Base-by-base conservation (phyloP, 2,888 invertebrate genomes). In the Lepidochrysops patricia region DNA sequence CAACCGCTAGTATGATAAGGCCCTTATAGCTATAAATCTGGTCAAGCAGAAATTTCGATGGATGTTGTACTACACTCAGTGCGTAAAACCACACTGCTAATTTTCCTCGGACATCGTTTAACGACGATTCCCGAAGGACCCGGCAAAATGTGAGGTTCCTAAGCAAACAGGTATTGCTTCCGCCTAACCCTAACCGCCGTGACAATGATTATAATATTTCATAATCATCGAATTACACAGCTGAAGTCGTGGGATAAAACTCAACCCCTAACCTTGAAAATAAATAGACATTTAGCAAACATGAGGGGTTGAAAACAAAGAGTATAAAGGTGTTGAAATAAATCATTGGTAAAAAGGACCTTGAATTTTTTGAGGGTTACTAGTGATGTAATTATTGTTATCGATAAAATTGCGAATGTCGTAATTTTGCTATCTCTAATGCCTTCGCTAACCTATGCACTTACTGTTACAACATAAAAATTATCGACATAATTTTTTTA, bases 261-360 rank as follows among this genome's bases (percentile, higher is more conserved):
- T 57, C 56, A 61, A 29, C 58, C 62, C 67, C 62, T 69, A 73
- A 75, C 74, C 77, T 75, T 74, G 76, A 70, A 72, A 73, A 69
- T 64, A 74, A 77, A 73, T 72, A 74, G 69, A 66, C 69, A 72
- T 77, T 79, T 76, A 76, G 75, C 78, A 76, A 77, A 77, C 70
- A 77, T 67, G 62, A 72, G 74, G 80, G 78, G 71, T 58, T 62
- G 64, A 54, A 68, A 70, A 72, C 69, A 70, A 78, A 71, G 63
- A 58, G 63, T 62, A 57, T 60, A 70, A 74, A 75, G 72, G 75
- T 75, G 74, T 73, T 69, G 73, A 70, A 68, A 61, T 62, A 63
- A 65, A 64, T 60, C 62, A 66, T 65, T 66, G 69, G 68, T 65
- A 63, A 66, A 66, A 64, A 65, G 64, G 66, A 64, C 63, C 66